Evolutionary conservation across 2,888 invertebrate genomes (phyloP).

Genomic region (Macropis europaea): DNA sequence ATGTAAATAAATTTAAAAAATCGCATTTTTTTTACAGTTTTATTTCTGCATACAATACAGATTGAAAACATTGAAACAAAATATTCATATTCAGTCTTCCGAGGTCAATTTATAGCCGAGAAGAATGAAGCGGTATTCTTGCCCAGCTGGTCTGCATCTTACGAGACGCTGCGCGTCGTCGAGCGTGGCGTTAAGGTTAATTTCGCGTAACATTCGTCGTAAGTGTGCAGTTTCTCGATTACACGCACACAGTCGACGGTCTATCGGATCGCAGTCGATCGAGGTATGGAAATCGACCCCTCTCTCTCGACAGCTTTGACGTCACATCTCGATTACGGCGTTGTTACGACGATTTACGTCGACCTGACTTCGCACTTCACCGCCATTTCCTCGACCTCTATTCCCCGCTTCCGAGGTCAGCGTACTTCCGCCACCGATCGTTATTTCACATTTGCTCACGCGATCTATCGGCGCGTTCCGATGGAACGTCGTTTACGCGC

Average conservation of each 20-base stretch:
- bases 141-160: too few relatives aligned
- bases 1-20: too few relatives aligned
- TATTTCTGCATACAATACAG: too few relatives aligned
- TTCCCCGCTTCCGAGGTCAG: slow-evolving; percentile 10
- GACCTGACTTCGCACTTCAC: slow-evolving; percentile 5
- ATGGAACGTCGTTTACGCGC: too few relatives aligned
- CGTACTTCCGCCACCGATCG: slow-evolving; percentile 13
- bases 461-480: too few relatives aligned
- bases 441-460: background rate
- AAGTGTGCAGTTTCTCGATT: slow-evolving; percentile 19
- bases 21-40: too few relatives aligned
- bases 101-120: background rate
- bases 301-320: slow-evolving; percentile 20
- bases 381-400: background rate
- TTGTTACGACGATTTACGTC: slow-evolving; percentile 31
- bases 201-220: slow-evolving; percentile 14
- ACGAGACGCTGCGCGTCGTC: background rate
- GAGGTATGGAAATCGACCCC: slow-evolving; percentile 6
- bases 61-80: too few relatives aligned
- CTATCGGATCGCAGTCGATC: slow-evolving; percentile 23
- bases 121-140: too few relatives aligned
- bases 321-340: slow-evolving; percentile 34
- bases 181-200: background rate
- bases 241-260: slow-evolving; percentile 30
- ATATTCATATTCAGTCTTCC: too few relatives aligned